A percentile compares a stretch with the other conserved stretches of the same genome.
These are phyloP conservation scores for Galaxias olidus DNA, from an alignment of 2,797 vertebrate genomes.

Conservation along the genomic window DNA sequence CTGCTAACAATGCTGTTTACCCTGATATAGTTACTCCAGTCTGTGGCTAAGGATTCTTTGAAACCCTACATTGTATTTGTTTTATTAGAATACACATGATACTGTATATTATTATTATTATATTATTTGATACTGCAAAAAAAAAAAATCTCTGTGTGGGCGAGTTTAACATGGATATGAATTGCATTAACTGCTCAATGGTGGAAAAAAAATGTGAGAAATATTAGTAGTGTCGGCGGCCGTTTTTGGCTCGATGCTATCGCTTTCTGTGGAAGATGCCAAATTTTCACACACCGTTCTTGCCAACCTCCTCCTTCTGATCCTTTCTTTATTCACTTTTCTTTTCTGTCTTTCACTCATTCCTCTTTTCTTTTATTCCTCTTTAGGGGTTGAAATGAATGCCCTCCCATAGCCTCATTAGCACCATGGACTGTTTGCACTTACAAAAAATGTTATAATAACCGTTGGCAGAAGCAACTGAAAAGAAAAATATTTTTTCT, in stretches of 20 bases:
- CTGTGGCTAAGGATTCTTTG: conserved; percentile 36
- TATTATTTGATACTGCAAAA: conserved; percentile 47
- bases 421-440: conserved; percentile 66
- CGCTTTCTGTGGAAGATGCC: conserved; percentile 74
- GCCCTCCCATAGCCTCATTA: conserved; percentile 70
- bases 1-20: conserved; percentile 51
- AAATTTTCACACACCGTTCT: conserved; percentile 72
- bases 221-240: conserved; percentile 65
- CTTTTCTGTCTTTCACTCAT: conserved; percentile 52
- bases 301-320: conserved; percentile 76
- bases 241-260: conserved; percentile 72
- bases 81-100: background rate
- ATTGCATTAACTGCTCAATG: conserved; percentile 46
- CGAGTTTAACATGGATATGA: conserved; percentile 31
- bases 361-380: conserved; percentile 71
- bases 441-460: conserved; percentile 69
- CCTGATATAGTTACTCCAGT: conserved; percentile 28
- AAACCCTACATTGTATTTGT: conserved; percentile 32
- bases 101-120: conserved; percentile 20
- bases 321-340: conserved; percentile 68
- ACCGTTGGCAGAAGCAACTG: conserved; percentile 16
- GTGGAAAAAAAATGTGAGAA: conserved; percentile 56
- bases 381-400: conserved; percentile 70
- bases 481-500: conserved; percentile 6
- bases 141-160: conserved; percentile 57